Base-by-base conservation (phyloP, 2,113 vertebrate species). In the Thymallus thymallus region DNA sequence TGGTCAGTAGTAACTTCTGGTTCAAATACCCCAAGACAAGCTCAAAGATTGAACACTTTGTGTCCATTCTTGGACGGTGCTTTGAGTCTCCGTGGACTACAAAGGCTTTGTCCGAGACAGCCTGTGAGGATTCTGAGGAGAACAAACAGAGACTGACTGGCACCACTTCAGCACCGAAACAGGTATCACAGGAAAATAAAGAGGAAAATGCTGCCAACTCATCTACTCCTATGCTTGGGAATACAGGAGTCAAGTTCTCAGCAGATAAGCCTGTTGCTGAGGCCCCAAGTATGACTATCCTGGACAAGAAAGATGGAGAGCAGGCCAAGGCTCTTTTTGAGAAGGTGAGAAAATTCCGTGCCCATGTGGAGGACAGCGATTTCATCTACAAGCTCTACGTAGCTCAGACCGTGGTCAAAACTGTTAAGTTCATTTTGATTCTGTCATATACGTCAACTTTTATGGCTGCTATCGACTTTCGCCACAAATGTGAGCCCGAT, bases 1-100 rank as follows among this genome's bases (percentile, higher is more conserved):
- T 99, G 96, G 96, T 98, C 84, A 99, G 97, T 85, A 98, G 97
- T 89, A 99, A 99, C 78, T 99, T 99, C 84, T 99, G 97, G 97
- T 98, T 99, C 87, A 99, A 98, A 77, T 99, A 98, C 85, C 97
- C 97, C 67, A 99, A 98, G 90, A 99, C 96, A 0, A 98, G 97
- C 85, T 99, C 97, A 68, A 99, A 99, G 91, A 98, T 99, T 1
- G 97, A 99, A 76, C 97, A 98, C 83, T 99, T 99, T 76, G 97
- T 99, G 32, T 99, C 97, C 2, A 99, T 99, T 82, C 81, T 99
- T 80, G 96, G 96, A 9, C 93, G 97, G 73, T 99, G 97, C 81
- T 99, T 99, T 76, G 97, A 99, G 88, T 99, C 97, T 71, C 97
- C 97, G 18, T 99, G 97, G 97, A 99, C 97, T 4, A 98, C 97